phyloP scores from a whole-genome alignment of 2,888 invertebrate genomes.

The Exephanes ischioxanthus region DNA sequence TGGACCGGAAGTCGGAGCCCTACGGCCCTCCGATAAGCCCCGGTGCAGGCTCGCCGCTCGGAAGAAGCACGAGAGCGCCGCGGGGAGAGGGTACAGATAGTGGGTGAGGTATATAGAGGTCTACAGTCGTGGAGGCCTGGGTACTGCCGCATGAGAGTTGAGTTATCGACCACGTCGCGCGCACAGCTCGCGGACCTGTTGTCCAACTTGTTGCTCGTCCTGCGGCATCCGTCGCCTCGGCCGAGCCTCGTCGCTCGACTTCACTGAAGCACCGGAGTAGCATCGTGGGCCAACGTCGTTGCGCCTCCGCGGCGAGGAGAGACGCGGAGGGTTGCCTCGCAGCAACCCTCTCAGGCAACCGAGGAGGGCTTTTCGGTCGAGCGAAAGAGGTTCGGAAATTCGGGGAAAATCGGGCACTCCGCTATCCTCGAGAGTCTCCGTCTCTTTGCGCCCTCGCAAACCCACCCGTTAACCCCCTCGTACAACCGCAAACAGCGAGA shows the following conservation, averaged over 20 bases:
- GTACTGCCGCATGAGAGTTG: conserved; percentile 71
- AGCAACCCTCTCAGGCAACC: neutral
- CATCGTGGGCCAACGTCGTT: neutral
- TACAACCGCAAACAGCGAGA: conserved; percentile 17
- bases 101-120: neutral
- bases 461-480: neutral
- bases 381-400: conserved; percentile 17
- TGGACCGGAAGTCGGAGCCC: neutral
- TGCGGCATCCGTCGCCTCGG: conserved; percentile 64
- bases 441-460: too few species aligned
- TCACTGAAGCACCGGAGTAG: conserved; percentile 37
- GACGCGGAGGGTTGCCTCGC: neutral
- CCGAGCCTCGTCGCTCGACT: conserved; percentile 23
- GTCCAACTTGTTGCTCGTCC: conserved; percentile 85
- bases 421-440: neutral
- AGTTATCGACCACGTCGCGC: conserved; percentile 78
- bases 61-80: neutral
- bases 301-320: neutral
- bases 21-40: neutral
- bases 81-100: neutral
- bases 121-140: conserved; percentile 27
- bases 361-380: conserved; percentile 1
- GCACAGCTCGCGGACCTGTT: conserved; percentile 80
- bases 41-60: neutral
- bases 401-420: neutral